Percentiles rank a stretch among this genome's conserved stretches.
phyloP scores from a whole-genome alignment of 2,888 invertebrate genomes.

The Zygaena filipendulae region DNA sequence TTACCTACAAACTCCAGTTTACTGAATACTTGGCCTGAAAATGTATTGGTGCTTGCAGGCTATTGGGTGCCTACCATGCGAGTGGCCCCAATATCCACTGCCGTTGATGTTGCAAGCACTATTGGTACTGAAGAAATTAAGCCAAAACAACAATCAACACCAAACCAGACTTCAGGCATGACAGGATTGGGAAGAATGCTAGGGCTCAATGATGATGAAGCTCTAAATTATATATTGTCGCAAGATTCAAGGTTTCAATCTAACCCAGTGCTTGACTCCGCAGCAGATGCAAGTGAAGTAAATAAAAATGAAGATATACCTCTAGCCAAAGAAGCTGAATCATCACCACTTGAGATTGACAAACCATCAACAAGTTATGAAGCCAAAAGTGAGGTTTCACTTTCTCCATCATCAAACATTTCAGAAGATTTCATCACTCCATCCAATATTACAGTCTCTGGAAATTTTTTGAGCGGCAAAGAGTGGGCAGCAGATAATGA shows the following conservation, averaged over 20 bases:
- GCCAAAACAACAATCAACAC: conserved; percentile 42
- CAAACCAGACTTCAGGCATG: conserved; percentile 36
- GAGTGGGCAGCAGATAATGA: conserved; percentile 75
- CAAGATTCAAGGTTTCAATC: conserved; percentile 38
- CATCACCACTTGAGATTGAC: conserved; percentile 25
- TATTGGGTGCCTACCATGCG: conserved; percentile 82
- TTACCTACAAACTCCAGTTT: conserved; percentile 87
- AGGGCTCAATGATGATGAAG: conserved; percentile 76
- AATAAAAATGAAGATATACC: conserved; percentile 19
- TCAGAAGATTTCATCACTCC: conserved; percentile 41
- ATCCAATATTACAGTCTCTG: conserved; percentile 48
- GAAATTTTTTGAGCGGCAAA: conserved; percentile 74
- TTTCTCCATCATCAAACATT: conserved; percentile 39
- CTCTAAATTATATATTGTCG: conserved; percentile 74
- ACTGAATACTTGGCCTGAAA: conserved; percentile 89
- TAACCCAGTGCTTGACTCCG: conserved; percentile 12
- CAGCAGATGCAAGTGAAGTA: conserved; percentile 8
- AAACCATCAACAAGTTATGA: conserved; percentile 42
- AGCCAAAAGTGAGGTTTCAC: conserved; percentile 23
- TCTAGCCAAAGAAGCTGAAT: conserved; percentile 16
- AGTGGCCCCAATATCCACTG: conserved; percentile 78
- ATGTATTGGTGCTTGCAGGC: conserved; percentile 85
- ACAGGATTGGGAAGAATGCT: conserved; percentile 59
- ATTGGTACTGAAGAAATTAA: conserved; percentile 58
- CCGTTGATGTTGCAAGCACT: conserved; percentile 81